Percentiles rank a stretch among this genome's conserved stretches.
Evolutionary conservation across 2,113 vertebrate species (phyloP).

Genomic region (Bothrops jararaca): DNA sequence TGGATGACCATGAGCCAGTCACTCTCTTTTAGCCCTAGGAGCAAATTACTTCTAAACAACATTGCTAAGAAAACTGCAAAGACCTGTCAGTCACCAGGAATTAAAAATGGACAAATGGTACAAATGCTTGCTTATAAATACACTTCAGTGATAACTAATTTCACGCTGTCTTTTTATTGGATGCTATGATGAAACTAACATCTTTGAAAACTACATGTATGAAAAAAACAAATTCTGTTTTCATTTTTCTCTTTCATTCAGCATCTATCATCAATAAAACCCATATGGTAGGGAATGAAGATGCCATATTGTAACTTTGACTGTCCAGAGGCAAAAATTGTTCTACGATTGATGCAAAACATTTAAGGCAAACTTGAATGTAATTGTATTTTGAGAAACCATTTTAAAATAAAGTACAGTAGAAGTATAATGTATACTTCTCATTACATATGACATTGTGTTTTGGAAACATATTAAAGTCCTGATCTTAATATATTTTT

Average conservation of each 20-base stretch:
- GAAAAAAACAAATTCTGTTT: background rate
- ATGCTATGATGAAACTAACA: background rate
- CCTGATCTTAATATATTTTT: constrained; percentile 20
- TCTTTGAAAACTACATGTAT: background rate
- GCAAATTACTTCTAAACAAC: background rate
- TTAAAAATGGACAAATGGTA: background rate
- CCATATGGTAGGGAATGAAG: background rate
- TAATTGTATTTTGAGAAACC: background rate
- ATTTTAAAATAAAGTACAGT: background rate
- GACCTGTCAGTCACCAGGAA: background rate
- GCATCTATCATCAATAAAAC: background rate
- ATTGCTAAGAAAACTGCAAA: background rate
- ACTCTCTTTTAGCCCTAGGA: background rate
- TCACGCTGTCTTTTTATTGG: background rate
- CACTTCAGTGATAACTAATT: background rate
- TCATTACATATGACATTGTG: background rate
- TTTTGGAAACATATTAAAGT: constrained; percentile 22
- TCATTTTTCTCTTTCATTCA: background rate
- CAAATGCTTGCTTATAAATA: background rate
- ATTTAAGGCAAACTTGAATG: background rate
- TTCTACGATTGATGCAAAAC: background rate
- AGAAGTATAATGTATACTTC: background rate
- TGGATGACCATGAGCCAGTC: background rate
- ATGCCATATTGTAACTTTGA: background rate
- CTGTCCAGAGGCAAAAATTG: background rate